Base-by-base conservation (phyloP, 2,113 vertebrate species). In the Chrysemys picta region DNA sequence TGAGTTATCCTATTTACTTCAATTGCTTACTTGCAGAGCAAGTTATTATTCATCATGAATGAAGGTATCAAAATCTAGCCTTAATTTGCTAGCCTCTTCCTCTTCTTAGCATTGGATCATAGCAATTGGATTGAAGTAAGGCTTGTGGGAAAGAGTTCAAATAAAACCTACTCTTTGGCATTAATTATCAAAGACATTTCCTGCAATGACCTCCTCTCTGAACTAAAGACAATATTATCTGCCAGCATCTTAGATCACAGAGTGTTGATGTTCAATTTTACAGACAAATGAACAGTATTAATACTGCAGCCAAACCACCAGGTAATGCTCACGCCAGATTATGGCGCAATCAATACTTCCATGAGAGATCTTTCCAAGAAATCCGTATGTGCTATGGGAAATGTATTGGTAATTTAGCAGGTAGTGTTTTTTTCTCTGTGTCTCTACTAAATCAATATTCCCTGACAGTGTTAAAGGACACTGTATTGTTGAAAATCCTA, bases 131-230 rank as follows among this genome's bases (percentile, higher is more conserved):
- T 81, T 83, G 13, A 91, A 90, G 72, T 8, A 50, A 62, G 78
- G 27, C 29, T 38, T 83, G 53, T 53, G 54, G 79, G 59, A 86
- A 8, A 94, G 85, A 54, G 42, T 92, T 93, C 21, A 80, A 80
- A 96, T 93, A 88, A 90, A 94, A 95, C 54, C 4, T 87, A 14
- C 8, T 62, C 14, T 96, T 95, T 93, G 84, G 82, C 85, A 86
- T 56, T 45, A 90, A 92, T 72, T n/a, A 94, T 29, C 88, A 85
- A 95, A 81, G 83, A 53, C 29, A 84, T 25, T 86, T 19, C 62
- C 92, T 57, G 19, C 54, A 87, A 14, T 79, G 91, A 89, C 31
- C 72, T 25, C 42, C 76, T 22, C 35, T 80, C 87, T 85, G 89
- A 84, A 87, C 62, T 85, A 85, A 79, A 80, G 38, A 84, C 84